phyloP scores from a whole-genome alignment of 2,113 vertebrate genomes.

The Scortum barcoo region DNA sequence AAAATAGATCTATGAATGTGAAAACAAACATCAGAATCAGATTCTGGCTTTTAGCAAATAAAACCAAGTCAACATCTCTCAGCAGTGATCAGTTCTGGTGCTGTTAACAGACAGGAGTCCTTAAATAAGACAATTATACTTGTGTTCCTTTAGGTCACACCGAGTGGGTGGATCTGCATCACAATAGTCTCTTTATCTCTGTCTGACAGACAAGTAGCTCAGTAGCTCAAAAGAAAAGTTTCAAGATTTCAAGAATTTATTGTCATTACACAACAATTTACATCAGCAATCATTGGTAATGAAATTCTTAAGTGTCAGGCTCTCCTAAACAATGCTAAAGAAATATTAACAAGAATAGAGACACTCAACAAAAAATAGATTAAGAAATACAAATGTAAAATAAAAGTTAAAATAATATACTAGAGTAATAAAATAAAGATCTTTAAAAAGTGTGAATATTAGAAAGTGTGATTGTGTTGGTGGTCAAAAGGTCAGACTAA shows the following conservation, averaged over 20 bases:
- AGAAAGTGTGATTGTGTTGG: neutral
- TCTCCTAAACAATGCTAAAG: no score
- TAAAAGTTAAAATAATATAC: no score
- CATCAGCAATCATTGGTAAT: no score
- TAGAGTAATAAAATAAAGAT: no score
- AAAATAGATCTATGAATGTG: neutral
- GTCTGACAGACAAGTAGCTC: neutral
- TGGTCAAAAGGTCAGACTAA: neutral
- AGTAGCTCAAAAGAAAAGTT: no score
- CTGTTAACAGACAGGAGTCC: neutral
- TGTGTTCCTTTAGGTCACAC: neutral
- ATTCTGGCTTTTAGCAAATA: neutral
- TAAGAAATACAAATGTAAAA: no score
- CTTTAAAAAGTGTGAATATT: neutral
- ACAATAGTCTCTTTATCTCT: neutral
- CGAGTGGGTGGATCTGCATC: neutral
- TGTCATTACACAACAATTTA: no score
- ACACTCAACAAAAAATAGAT: no score
- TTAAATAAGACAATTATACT: neutral
- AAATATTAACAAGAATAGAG: no score
- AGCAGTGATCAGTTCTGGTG: neutral
- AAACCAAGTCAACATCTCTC: neutral
- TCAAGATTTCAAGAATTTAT: no score
- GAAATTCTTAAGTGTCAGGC: no score
- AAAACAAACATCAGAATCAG: neutral